Evolutionary conservation across 2,888 invertebrate genomes (phyloP), one percentile per base, ranked within the genome.

Genomic region (Piscicola geometra): DNA sequence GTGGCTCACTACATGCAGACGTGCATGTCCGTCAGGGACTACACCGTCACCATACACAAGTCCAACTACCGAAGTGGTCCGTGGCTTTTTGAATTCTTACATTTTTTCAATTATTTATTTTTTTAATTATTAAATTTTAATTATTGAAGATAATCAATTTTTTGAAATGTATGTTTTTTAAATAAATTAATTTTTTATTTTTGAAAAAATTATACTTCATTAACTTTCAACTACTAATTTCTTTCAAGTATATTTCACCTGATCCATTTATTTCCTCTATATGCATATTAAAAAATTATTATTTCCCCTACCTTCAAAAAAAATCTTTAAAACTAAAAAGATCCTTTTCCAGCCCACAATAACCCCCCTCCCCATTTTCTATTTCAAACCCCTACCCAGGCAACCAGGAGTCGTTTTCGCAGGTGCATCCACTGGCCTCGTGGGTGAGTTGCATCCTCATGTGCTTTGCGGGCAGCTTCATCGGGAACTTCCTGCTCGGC

Each of bases 371-470:
- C 9, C 50, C 21, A 47, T 15, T 15, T 47, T 47, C 21, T 21
- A 18, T 5, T 56, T 56, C 21, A 56, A 15, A 56, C n/a, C 21
- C 9, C 21, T 56, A 18, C 32, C 0, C 69, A 75, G 75, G 50
- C 25, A n/a, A 52, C 9, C 70, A 71, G 5, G 64, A 56, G 12
- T 2, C 72, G 15, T 99, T 99, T 86, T 94, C 96, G 64, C 89
- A 98, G 78, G 96, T 96, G 86, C 98, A 99, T 87, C 98, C 99
- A 0, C 87, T 99, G 81, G 91, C 97, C 79, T 97, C 96, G 86
- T 99, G 97, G 97, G 87, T 99, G 78, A 95, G 97, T 66, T 95
- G 93, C 77, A 97, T 99, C 95, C 88, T 99, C 84, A 93, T 96
- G 78, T 94, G 97, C 82, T 99, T 97, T 88, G 93, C 97, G 77